Percentiles rank a stretch among this genome's conserved stretches.
Evolutionary conservation across 2,113 vertebrate species (phyloP).

Genomic region (Ginglymostoma cirratum): DNA sequence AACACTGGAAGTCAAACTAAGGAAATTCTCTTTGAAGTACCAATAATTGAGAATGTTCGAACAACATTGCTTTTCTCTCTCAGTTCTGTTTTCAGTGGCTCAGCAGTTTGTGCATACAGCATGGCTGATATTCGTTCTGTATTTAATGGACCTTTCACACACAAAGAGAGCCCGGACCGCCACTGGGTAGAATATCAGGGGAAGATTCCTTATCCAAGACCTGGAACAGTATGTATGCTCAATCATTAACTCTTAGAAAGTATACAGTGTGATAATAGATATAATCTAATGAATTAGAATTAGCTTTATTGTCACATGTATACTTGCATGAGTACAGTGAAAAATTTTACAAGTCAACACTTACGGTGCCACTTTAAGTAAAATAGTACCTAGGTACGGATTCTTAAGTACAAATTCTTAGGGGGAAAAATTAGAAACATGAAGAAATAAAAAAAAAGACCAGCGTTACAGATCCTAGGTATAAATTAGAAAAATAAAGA

Average conservation of each 20-base stretch:
- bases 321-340: too few relatives aligned
- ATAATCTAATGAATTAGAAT: background rate
- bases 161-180: conserved; percentile 49
- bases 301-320: too few relatives aligned
- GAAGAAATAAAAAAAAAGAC: too few relatives aligned
- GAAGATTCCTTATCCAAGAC: conserved; percentile 33
- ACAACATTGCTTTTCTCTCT: background rate
- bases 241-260: background rate
- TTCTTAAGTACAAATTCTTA: too few relatives aligned
- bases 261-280: background rate
- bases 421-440: too few relatives aligned
- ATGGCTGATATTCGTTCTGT: conserved; percentile 10
- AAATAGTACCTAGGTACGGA: too few relatives aligned
- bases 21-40: background rate
- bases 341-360: too few relatives aligned
- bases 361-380: too few relatives aligned
- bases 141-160: conserved; percentile 62
- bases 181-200: conserved; percentile 31
- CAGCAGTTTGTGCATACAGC: conserved; percentile 17
- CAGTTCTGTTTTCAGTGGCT: conserved; percentile 35
- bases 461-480: too few relatives aligned
- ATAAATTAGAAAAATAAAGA: too few relatives aligned
- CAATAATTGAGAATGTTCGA: background rate
- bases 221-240: conserved; percentile 1
- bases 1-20: background rate